Base-by-base conservation (phyloP, 2,113 vertebrate genomes). In the Sapayoa aenigma region DNA sequence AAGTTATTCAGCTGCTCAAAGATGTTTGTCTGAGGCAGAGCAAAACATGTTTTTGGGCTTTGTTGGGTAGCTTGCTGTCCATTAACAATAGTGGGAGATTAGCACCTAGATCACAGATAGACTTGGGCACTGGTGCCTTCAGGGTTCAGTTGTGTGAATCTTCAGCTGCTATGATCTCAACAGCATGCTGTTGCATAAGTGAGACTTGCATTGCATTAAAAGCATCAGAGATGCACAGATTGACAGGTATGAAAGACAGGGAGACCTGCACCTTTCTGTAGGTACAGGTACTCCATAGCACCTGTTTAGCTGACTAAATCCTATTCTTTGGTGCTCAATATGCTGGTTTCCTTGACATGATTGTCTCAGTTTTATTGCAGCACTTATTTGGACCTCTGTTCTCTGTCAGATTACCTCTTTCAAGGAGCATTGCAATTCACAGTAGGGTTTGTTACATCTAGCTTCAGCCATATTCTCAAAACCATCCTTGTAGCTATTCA, bases 21-120 rank as follows among this genome's bases (percentile, higher is more conserved):
- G 37, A 35, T 46, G 9, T 1, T 1, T 0, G 1, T 41, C 17
- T 62, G 1, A 68, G 25, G 17, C 19, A 46, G 39, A 62, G 16
- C 30, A 33, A 85, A 88, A 28, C 13, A 79, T 37, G 24, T 27
- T 14, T 68, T 80, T n/a, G 53, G 42, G 33, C 22, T 79, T 25
- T 72, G 7, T n/a, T 62, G 47, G 16, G 13, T 65, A 50, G 25
- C 16, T 52, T 47, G 30, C 53, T 24, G 12, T 49, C 25, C 20
- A 31, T 47, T 59, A 86, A 30, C 0, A 3, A 37, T 6, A 42
- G 47, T 11, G 24, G 27, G 11, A 69, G 12, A 76, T 60, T 33
- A 76, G 16, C 41, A 58, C 27, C 15, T 31, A 69, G 14, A n/a
- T 74, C 44, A 62, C 28, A 89, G 19, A n/a, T 23, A 79, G 39